Percentiles rank a stretch among this genome's conserved stretches.
Evolutionary conservation across 2,888 invertebrate species (phyloP).

Genomic region (Trachelus tabidus): DNA sequence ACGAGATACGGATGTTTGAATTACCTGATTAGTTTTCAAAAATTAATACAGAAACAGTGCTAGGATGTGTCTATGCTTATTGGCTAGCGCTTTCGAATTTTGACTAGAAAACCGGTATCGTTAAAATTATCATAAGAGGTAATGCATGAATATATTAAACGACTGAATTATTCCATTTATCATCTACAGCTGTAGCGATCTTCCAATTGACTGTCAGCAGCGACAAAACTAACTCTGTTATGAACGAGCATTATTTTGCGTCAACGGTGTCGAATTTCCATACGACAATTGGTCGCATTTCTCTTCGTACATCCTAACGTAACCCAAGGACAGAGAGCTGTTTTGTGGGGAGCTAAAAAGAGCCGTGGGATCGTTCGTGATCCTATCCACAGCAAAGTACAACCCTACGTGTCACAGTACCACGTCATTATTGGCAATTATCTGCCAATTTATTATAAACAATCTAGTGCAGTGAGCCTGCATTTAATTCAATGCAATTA

Average conservation of each 20-base stretch:
- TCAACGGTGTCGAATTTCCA: constrained; percentile 2
- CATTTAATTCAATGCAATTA: not conserved
- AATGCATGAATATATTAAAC: not conserved
- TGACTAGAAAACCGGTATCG: not conserved
- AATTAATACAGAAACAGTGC: not conserved
- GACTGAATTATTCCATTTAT: not conserved
- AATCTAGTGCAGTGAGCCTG: not conserved
- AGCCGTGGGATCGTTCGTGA: not conserved
- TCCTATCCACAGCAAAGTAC: not conserved
- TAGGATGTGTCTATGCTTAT: not conserved
- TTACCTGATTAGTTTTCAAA: not conserved
- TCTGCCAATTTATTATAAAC: not conserved
- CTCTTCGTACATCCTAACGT: not conserved
- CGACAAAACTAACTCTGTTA: not conserved
- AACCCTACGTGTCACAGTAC: not conserved
- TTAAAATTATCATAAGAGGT: not conserved
- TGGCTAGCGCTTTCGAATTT: not conserved
- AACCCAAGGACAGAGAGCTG: not conserved
- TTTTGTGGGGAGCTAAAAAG: not conserved
- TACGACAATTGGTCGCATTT: not conserved
- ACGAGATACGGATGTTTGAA: not conserved
- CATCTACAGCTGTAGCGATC: not conserved
- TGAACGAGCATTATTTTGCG: not conserved
- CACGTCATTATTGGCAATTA: not conserved
- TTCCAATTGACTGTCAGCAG: not conserved